phyloP scores from a whole-genome alignment of 2,888 invertebrate species.

The Erebia palarica region DNA sequence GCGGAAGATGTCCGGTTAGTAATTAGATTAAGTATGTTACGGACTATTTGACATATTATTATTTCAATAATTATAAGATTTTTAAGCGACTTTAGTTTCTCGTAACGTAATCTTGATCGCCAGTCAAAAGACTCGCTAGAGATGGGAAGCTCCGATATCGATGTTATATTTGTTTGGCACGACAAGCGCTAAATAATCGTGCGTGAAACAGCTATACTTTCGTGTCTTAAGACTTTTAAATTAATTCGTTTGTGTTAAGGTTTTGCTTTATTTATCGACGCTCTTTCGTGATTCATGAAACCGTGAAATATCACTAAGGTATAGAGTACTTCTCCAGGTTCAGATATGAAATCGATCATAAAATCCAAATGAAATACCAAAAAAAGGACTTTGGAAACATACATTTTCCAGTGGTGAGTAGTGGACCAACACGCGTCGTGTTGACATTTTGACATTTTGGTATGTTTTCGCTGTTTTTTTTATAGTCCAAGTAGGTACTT shows the following conservation, averaged over 20 bases:
- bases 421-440: too few species aligned
- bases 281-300: not conserved
- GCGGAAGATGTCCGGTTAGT: too few species aligned
- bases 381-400: not conserved
- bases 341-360: not conserved
- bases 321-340: not conserved
- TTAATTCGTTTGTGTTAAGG: constrained; percentile 17
- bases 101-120: constrained; percentile 34
- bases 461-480: too few species aligned
- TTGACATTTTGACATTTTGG: too few species aligned
- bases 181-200: constrained; percentile 20
- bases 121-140: constrained; percentile 14
- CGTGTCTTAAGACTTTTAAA: constrained; percentile 18
- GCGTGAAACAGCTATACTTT: constrained; percentile 9
- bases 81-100: not conserved
- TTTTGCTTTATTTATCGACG: constrained; percentile 13
- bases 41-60: too few species aligned
- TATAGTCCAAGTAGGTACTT: too few species aligned
- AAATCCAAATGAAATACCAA: not conserved
- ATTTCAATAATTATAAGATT: too few species aligned
- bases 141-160: constrained; percentile 28
- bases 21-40: too few species aligned
- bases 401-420: too few species aligned
- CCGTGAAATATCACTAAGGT: not conserved
- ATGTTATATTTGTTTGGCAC: constrained; percentile 28